phyloP scores from a whole-genome alignment of 1,140 invertebrate genomes.

The Micrasema longulum region DNA sequence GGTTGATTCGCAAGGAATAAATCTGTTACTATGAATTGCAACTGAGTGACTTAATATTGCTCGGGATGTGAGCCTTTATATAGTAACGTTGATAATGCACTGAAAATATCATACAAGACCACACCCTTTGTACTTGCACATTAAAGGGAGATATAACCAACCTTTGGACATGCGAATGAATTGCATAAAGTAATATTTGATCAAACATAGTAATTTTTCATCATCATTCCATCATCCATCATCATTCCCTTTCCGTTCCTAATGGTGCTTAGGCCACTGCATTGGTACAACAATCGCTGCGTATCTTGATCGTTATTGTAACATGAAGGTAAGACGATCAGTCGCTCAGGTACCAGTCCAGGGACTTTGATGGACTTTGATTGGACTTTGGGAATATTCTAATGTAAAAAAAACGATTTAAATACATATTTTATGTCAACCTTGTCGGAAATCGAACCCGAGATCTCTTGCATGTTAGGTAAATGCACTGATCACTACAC shows the following conservation, averaged over 20 bases:
- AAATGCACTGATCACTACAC: no score
- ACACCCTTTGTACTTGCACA: conserved; percentile 41
- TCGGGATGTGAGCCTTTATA: conserved; percentile 41
- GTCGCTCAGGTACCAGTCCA: neutral
- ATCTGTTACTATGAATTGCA: conserved; percentile 6
- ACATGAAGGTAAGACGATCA: no score
- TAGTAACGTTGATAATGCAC: conserved; percentile 30
- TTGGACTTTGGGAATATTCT: neutral
- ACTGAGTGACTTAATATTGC: conserved; percentile 33
- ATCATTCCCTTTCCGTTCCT: no score
- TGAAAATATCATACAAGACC: conserved; percentile 41
- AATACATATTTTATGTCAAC: no score
- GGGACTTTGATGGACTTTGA: neutral
- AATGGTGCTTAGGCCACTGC: no score
- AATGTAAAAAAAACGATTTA: no score
- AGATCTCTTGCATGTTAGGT: no score
- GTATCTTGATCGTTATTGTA: no score
- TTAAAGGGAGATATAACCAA: neutral
- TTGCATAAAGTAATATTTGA: neutral
- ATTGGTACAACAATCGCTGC: no score
- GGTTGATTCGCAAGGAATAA: conserved; percentile 17
- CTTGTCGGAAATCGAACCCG: no score
- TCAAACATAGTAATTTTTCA: neutral
- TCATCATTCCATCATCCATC: neutral
- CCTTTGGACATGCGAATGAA: neutral